A percentile compares a stretch with the other conserved stretches of the same genome.
phyloP scores from a whole-genome alignment of 2,888 invertebrate species.

The Caenorhabditis sp. region DNA sequence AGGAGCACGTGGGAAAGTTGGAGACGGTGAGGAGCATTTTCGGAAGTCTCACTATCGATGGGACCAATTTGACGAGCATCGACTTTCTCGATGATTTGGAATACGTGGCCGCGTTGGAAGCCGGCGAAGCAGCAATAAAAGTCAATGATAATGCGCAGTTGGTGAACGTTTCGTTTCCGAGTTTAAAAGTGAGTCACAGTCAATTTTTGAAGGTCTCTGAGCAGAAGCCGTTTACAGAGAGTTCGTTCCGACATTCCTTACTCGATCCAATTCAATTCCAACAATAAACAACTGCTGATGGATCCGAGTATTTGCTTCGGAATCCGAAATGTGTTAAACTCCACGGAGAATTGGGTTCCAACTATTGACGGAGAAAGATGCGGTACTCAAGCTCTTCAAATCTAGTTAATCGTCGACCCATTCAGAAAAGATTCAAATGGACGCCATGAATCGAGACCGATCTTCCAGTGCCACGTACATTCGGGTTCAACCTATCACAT shows the following conservation, averaged over 20 bases:
- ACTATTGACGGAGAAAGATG: constrained; percentile 24
- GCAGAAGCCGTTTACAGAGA: constrained; percentile 1
- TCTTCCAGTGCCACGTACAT: too few relatives aligned
- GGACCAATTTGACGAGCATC: constrained; percentile 1
- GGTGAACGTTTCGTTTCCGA: constrained; percentile 6
- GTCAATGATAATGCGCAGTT: neutral
- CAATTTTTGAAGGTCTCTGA: neutral
- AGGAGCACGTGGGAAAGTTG: constrained; percentile 8
- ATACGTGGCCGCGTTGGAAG: neutral
- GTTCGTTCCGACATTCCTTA: neutral
- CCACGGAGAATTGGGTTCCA: neutral
- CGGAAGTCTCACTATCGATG: constrained; percentile 1
- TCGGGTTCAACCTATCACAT: too few relatives aligned
- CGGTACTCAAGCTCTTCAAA: too few relatives aligned
- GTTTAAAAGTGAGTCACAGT: constrained; percentile 7
- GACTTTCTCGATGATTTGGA: constrained; percentile 3
- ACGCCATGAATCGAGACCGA: too few relatives aligned
- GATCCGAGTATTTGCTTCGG: constrained; percentile 9
- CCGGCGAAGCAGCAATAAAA: constrained; percentile 2
- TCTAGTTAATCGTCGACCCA: too few relatives aligned
- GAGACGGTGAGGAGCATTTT: constrained; percentile 6
- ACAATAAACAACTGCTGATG: constrained; percentile 11
- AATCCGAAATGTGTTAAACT: constrained; percentile 16
- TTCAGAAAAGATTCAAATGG: too few relatives aligned
- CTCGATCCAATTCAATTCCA: constrained; percentile 14